phyloP scores from a whole-genome alignment of 1,140 invertebrate species.

The Cydia splendana region DNA sequence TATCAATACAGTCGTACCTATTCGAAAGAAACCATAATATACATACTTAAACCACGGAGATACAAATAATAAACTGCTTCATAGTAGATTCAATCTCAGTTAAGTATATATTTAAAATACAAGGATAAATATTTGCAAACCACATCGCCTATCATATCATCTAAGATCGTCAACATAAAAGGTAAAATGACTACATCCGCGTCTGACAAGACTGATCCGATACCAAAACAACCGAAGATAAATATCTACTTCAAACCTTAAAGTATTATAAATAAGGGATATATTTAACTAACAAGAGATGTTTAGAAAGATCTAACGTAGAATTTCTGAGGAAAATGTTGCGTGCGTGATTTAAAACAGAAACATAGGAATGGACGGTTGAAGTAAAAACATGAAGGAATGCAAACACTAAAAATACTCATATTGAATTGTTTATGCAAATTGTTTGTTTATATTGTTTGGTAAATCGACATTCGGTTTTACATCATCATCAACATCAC shows the following conservation, averaged over 20 bases:
- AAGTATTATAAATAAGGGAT: neutral
- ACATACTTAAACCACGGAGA: no score
- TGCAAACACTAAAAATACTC: neutral
- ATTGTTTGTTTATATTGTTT: no score
- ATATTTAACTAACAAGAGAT: neutral
- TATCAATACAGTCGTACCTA: no score
- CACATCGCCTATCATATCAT: constrained; percentile 13
- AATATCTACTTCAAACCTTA: neutral
- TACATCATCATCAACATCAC: no score
- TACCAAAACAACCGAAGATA: neutral
- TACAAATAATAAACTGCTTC: no score
- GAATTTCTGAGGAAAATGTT: neutral
- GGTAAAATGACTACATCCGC: constrained; percentile 15
- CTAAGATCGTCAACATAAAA: constrained; percentile 2
- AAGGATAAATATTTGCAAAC: constrained; percentile 11
- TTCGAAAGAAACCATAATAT: no score
- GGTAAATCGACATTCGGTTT: neutral
- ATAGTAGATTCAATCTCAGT: neutral
- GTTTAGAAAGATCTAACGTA: neutral
- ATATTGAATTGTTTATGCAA: neutral
- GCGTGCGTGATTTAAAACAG: neutral
- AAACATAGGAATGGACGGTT: neutral
- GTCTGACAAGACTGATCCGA: constrained; percentile 6
- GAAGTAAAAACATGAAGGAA: neutral
- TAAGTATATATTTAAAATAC: neutral